Conservation (phyloP, 2,113 vertebrate species). For the Miniopterus natalensis region DNA sequence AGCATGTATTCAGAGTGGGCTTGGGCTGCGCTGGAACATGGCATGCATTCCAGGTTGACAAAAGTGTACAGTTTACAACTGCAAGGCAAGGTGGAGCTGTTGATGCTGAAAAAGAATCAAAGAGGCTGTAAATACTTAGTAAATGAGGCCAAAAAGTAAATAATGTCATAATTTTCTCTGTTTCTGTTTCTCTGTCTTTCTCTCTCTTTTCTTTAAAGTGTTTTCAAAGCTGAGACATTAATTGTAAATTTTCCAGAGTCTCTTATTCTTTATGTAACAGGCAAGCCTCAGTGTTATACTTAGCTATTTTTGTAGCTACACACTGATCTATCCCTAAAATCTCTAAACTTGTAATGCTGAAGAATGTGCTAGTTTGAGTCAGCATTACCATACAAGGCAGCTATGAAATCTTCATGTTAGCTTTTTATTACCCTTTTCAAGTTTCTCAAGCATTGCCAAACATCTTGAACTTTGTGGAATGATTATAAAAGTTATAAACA, state of each 20-base stretch:
- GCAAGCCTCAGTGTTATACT: constrained; percentile 56
- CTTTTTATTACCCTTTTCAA: constrained; percentile 90
- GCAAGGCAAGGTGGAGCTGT: constrained; percentile 71
- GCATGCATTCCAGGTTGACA: constrained; percentile 81
- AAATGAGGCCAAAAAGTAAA: constrained; percentile 55
- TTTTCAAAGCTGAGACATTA: constrained; percentile 78
- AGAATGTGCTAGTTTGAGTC: constrained; percentile 76
- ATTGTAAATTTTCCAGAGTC: constrained; percentile 73
- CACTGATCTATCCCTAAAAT: constrained; percentile 67
- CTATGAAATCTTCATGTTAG: constrained; percentile 88
- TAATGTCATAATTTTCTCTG: neutral
- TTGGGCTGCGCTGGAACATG: constrained; percentile 60
- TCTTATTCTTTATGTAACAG: constrained; percentile 26
- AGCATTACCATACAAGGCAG: constrained; percentile 93
- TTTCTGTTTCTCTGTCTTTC: constrained; percentile 59
- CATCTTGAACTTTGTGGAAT: constrained; percentile 85
- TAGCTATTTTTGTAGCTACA: constrained; percentile 58
- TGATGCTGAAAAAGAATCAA: constrained; percentile 68
- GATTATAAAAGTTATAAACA: constrained; percentile 88
- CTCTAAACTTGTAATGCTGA: constrained; percentile 66
- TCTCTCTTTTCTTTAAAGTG: neutral
- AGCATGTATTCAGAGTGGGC: constrained; percentile 67
- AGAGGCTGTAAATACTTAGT: constrained; percentile 67
- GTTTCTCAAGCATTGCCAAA: constrained; percentile 87
- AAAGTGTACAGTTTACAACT: constrained; percentile 64